Base-by-base conservation (phyloP, 2,888 invertebrate genomes). In the Crepidodera aurea region DNA sequence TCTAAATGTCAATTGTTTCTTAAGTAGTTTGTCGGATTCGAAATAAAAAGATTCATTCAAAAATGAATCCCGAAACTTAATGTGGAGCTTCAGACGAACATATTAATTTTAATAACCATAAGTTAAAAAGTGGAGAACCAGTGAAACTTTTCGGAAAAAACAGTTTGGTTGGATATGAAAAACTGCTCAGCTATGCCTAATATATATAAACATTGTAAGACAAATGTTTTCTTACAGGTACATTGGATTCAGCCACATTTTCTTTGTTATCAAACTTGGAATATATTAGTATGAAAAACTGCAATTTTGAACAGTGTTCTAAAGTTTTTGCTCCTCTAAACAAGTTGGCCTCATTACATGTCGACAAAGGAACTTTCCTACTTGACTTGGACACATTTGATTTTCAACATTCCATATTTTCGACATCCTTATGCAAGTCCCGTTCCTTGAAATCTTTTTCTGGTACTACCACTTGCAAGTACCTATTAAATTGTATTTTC, bases 41-140 rank as follows among this genome's bases (percentile, higher is more conserved):
- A n/a, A n/a, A n/a, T n/a, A n/a, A n/a, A n/a, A n/a, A n/a, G n/a
- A n/a, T n/a, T n/a, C n/a, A 22, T 22, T 40, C 27, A 27, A 48
- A 15, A 48, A 56, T 56, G 56, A 29, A 46, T 25, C 34, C 46
- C 4, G 19, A 22, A 46, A 42, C 46, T 5, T 56, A 22, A 19
- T 46, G 34, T 22, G 56, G 56, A 1, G 56, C 56, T 34, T 56
- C 34, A 4, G 56, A 56, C 1, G 46, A 44, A 19, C 56, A 56
- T 22, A 46, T 56, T 16, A 34, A 46, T 44, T 56, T 13, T 18
- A 22, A 56, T n/a, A 56, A 56, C 44, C 46, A 56, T 7, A 2
- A 46, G 46, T 34, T 56, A 15, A 34, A 12, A 13, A 22, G 25
- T n/a, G 56, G 46, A 34, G 22, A 46, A 46, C 34, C 44, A 34